Conservation (phyloP, 2,113 vertebrate species). For the Suricata suricatta region DNA sequence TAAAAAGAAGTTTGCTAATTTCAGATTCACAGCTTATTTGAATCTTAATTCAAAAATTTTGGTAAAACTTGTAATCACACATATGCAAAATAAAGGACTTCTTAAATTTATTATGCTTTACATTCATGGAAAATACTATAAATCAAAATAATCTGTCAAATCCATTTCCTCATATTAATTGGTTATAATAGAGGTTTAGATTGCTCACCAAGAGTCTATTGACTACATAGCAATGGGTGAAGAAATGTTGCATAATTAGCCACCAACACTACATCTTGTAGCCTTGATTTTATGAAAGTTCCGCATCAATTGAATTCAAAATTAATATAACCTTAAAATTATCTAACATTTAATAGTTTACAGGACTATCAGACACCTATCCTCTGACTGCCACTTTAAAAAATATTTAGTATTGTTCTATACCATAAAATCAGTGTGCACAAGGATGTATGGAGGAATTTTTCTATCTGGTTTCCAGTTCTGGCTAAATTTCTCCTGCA, state of each 20-base stretch:
- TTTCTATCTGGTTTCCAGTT: background rate
- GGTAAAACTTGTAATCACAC: background rate
- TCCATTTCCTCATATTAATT: background rate
- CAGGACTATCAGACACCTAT: background rate
- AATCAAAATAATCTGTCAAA: background rate
- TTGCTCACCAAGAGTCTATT: background rate
- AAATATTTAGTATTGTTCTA: background rate
- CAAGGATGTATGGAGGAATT: background rate
- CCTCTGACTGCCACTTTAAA: background rate
- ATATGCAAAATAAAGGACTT: background rate
- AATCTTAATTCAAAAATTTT: background rate
- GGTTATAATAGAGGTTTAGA: background rate
- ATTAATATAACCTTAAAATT: background rate
- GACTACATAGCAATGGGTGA: background rate
- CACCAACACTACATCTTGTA: background rate
- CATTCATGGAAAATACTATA: background rate
- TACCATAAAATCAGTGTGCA: background rate
- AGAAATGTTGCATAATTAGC: background rate
- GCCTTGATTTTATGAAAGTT: background rate
- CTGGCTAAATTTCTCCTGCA: background rate
- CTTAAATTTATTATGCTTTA: background rate
- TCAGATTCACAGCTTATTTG: background rate
- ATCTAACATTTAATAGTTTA: background rate
- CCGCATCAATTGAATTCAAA: background rate
- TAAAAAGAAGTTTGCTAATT: background rate